Conservation (phyloP, 2,113 vertebrate genomes). For the Platichthys flesus region DNA sequence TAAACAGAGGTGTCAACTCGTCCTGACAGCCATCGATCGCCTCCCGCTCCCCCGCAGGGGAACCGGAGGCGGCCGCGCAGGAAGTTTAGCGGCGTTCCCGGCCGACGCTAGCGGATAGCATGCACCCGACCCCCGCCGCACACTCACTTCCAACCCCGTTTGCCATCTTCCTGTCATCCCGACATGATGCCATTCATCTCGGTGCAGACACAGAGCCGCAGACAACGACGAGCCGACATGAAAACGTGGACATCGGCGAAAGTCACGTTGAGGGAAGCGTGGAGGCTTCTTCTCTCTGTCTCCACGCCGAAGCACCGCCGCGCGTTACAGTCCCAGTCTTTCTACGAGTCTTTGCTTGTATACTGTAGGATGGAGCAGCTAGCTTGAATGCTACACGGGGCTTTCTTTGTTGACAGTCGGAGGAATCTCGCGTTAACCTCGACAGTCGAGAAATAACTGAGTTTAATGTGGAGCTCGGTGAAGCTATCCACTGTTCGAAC, state of each 20-base stretch:
- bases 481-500: constrained; percentile 28
- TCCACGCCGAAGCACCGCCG: constrained; percentile 38
- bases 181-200: constrained; percentile 67
- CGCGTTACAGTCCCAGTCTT: constrained; percentile 35
- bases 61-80: constrained; percentile 30
- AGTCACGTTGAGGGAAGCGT: constrained; percentile 19
- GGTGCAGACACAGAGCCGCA: neutral
- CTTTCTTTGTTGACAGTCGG: constrained; percentile 12
- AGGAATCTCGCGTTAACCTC: neutral
- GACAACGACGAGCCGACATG: neutral
- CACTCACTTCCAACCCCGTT: constrained; percentile 84
- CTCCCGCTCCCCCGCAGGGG: constrained; percentile 17
- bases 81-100: constrained; percentile 25
- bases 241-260: constrained; percentile 30
- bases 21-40: constrained; percentile 39
- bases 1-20: constrained; percentile 33
- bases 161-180: constrained; percentile 83
- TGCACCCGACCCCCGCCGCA: constrained; percentile 1
- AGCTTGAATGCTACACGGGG: constrained; percentile 2
- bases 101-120: constrained; percentile 62
- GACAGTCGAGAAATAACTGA: neutral
- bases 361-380: constrained; percentile 76
- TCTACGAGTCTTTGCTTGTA: constrained; percentile 25
- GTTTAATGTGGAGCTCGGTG: neutral
- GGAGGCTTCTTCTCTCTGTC: constrained; percentile 26